phyloP scores from a whole-genome alignment of 2,888 invertebrate species.

The Athalia circularis region DNA sequence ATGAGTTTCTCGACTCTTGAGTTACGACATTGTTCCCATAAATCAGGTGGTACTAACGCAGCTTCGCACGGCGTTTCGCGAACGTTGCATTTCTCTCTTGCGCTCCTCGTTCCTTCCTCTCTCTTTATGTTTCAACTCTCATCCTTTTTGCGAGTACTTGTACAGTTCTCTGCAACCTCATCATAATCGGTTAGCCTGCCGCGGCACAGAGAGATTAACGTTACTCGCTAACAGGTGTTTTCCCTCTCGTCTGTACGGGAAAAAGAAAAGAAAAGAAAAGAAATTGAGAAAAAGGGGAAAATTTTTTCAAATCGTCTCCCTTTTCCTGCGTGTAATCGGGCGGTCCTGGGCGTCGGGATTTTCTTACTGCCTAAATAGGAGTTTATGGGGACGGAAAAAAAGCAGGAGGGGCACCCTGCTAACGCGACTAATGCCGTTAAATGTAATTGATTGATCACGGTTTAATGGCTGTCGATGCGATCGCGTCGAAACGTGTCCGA shows the following conservation, averaged over 20 bases:
- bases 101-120: neutral
- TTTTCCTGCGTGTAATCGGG: too few relatives aligned
- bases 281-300: neutral
- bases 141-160: too few relatives aligned
- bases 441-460: conserved; percentile 39
- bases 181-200: too few relatives aligned
- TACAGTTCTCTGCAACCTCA: too few relatives aligned
- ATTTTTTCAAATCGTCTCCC: neutral
- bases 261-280: conserved; percentile 9
- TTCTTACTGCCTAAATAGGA: conserved; percentile 2
- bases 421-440: conserved; percentile 29
- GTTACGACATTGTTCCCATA: conserved; percentile 33
- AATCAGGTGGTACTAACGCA: neutral
- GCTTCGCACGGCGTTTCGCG: neutral
- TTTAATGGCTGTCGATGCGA: conserved; percentile 35
- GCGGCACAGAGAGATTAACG: too few relatives aligned
- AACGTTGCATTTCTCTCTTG: neutral
- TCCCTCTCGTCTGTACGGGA: conserved; percentile 37
- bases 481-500: conserved; percentile 30
- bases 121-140: neutral
- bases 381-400: too few relatives aligned
- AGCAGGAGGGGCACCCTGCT: conserved; percentile 17
- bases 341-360: neutral
- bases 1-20: conserved; percentile 26
- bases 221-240: too few relatives aligned